Percentiles rank a stretch among this genome's conserved stretches.
These are phyloP conservation scores for Microchirus variegatus DNA, from an alignment of 2,797 vertebrate genomes.

Conservation along the genomic window DNA sequence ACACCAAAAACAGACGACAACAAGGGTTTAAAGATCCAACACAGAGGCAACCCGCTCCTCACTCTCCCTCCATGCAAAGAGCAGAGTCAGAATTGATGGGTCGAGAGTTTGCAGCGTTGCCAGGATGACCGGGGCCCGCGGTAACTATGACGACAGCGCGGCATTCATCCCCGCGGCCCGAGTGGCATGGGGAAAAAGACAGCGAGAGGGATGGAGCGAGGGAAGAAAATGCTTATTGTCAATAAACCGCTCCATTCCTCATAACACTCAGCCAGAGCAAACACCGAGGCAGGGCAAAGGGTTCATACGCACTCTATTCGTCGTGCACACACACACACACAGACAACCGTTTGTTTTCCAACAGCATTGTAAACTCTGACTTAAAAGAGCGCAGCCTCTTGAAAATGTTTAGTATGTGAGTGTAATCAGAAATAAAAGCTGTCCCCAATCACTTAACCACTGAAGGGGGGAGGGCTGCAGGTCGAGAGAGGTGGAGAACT, in stretches of 20 bases:
- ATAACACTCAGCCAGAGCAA: conserved; percentile 58
- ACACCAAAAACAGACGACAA: conserved; percentile 27
- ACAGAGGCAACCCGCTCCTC: conserved; percentile 21
- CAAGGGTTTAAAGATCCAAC: conserved; percentile 17
- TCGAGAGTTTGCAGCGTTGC: conserved; percentile 44
- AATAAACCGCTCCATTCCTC: conserved; percentile 64
- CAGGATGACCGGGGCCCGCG: conserved; percentile 40
- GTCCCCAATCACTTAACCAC: conserved; percentile 25
- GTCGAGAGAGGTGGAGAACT: conserved; percentile 22
- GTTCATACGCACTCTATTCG: conserved; percentile 53
- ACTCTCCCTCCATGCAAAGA: conserved; percentile 11
- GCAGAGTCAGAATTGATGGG: conserved; percentile 32
- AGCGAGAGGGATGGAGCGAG: conserved; percentile 25
- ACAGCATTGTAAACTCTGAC: conserved; percentile 30
- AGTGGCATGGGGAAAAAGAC: conserved; percentile 47
- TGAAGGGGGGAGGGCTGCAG: conserved; percentile 15
- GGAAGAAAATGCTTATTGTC: conserved; percentile 59
- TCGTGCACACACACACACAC: conserved; percentile 16
- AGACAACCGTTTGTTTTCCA: conserved; percentile 29
- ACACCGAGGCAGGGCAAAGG: conserved; percentile 44
- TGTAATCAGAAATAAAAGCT: conserved; percentile 38
- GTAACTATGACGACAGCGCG: conserved; percentile 66
- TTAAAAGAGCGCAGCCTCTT: conserved; percentile 44
- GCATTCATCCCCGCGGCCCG: conserved; percentile 52
- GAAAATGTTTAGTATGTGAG: conserved; percentile 32